Conservation (phyloP, 2,888 invertebrate species). For the Tryphoninae sp. region DNA sequence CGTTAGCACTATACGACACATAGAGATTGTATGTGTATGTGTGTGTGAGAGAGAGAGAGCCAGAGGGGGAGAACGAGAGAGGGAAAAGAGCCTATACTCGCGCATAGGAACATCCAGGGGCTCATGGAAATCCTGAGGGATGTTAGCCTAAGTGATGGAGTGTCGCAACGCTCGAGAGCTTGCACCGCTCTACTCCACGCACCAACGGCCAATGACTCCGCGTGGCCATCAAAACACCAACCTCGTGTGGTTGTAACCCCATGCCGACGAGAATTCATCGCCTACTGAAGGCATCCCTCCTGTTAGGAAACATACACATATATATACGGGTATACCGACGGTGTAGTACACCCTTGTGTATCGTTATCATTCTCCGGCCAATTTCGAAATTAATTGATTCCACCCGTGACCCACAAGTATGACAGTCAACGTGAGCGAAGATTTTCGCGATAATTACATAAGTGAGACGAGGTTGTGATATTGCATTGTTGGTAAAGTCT, state of each 20-base stretch:
- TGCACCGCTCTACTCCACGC: conserved; percentile 15
- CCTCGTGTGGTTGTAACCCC: not conserved
- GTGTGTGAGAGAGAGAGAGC: too few relatives aligned
- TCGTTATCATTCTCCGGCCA: conserved; percentile 61
- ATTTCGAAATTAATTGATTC: conserved; percentile 59
- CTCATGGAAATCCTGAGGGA: conserved; percentile 71
- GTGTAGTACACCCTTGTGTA: conserved; percentile 50
- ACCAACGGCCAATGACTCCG: conserved; percentile 18
- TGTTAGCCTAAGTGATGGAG: conserved; percentile 77
- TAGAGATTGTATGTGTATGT: too few relatives aligned
- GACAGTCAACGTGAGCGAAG: not conserved
- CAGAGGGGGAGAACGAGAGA: not conserved
- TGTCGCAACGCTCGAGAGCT: conserved; percentile 64
- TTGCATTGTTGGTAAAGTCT: not conserved
- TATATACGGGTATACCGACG: not conserved
- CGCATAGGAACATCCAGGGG: conserved; percentile 22
- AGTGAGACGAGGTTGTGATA: not conserved
- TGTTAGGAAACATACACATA: not conserved
- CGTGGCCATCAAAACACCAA: not conserved
- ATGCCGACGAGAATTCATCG: conserved; percentile 32
- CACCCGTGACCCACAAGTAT: conserved; percentile 1
- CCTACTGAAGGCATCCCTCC: conserved; percentile 2
- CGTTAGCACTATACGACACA: not conserved
- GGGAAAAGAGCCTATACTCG: conserved; percentile 18
- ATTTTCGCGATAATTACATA: not conserved